A percentile compares a stretch with the other conserved stretches of the same genome.
These are phyloP conservation scores for Ptychochromis oligacanthus DNA, from an alignment of 2,113 vertebrate genomes.

Conservation along the genomic window DNA sequence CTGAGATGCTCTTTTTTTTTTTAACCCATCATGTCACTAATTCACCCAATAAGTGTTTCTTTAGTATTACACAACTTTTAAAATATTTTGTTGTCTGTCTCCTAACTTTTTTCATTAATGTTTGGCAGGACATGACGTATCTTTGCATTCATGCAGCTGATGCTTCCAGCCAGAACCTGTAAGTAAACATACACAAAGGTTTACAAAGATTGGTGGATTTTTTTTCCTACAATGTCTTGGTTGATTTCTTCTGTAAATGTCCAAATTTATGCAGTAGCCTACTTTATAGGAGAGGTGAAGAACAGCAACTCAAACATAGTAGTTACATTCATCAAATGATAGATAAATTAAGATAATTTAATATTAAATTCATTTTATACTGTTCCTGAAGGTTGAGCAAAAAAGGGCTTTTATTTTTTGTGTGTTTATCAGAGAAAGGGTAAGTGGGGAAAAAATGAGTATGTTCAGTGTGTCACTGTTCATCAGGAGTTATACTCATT, in stretches of 20 bases:
- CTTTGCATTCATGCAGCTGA: constrained; percentile 89
- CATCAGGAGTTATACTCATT: constrained; percentile 7
- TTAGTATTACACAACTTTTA: background rate
- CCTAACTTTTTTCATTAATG: background rate
- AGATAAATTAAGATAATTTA: background rate
- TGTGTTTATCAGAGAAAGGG: background rate
- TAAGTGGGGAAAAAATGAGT: background rate
- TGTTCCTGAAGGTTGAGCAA: background rate
- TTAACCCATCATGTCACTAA: background rate
- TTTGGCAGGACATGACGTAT: constrained; percentile 86
- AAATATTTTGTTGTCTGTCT: background rate
- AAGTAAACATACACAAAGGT: constrained; percentile 66
- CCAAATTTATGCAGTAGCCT: background rate
- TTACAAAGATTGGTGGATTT: background rate
- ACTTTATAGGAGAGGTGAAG: background rate
- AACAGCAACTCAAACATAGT: background rate
- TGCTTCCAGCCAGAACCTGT: constrained; percentile 87
- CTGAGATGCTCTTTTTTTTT: background rate
- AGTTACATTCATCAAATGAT: too few species aligned
- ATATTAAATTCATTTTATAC: background rate
- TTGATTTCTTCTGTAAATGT: background rate
- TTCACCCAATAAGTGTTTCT: background rate
- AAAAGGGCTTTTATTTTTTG: background rate
- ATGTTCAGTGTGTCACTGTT: constrained; percentile 28
- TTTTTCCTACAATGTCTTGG: background rate